Evolutionary conservation across 2,113 vertebrate genomes (phyloP).

Genomic region (Datnioides undecimradiatus): DNA sequence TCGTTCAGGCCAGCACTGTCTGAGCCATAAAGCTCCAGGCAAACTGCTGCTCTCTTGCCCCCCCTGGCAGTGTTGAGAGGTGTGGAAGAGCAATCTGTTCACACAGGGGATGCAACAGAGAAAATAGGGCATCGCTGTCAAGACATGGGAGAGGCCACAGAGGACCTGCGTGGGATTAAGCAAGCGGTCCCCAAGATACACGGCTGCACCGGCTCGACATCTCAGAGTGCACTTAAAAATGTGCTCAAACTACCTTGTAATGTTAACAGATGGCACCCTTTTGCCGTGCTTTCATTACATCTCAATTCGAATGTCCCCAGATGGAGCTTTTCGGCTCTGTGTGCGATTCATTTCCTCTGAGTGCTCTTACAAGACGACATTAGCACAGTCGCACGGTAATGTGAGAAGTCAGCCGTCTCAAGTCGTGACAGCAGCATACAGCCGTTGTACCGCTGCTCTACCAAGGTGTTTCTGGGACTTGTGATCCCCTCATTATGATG

Average conservation of each 20-base stretch:
- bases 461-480: slow-evolving; percentile 17
- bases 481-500: slow-evolving; percentile 45
- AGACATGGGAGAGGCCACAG: slow-evolving; percentile 28
- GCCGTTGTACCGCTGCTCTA: background rate
- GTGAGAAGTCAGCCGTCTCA: slow-evolving; percentile 32
- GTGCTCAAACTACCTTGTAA: slow-evolving; percentile 40
- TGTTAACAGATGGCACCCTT: slow-evolving; percentile 43
- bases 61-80: slow-evolving; percentile 40
- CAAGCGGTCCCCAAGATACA: slow-evolving; percentile 19
- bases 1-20: slow-evolving; percentile 21
- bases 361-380: slow-evolving; percentile 23
- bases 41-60: slow-evolving; percentile 44
- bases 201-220: slow-evolving; percentile 22
- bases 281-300: slow-evolving; percentile 37
- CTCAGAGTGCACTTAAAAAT: slow-evolving; percentile 17
- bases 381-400: slow-evolving; percentile 18
- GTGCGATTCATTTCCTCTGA: slow-evolving; percentile 32
- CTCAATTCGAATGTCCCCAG: slow-evolving; percentile 41
- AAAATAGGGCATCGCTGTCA: slow-evolving; percentile 53
- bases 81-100: slow-evolving; percentile 47
- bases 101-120: slow-evolving; percentile 39
- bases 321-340: slow-evolving; percentile 38
- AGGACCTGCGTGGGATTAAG: slow-evolving; percentile 27
- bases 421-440: slow-evolving; percentile 1
- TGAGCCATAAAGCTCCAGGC: slow-evolving; percentile 43